Evolutionary conservation across 2,113 vertebrate species (phyloP).

Genomic region (Equus przewalskii): DNA sequence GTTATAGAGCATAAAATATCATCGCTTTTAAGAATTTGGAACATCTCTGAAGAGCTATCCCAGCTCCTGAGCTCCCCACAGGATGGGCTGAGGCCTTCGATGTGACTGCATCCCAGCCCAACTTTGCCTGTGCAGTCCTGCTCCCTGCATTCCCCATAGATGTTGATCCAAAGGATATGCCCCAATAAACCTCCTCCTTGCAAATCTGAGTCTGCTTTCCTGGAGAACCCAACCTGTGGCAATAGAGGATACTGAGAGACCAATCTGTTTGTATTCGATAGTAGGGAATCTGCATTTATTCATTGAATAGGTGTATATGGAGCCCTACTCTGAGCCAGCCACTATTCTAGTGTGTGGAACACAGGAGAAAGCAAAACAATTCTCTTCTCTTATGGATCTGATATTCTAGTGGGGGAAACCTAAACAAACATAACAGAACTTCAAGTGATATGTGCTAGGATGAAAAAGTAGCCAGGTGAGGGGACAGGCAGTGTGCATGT

Average conservation of each 20-base stretch:
- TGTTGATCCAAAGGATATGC: not conserved
- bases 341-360: not conserved
- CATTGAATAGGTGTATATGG: not conserved
- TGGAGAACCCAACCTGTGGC: not conserved
- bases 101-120: not conserved
- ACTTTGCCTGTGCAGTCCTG: accelerated
- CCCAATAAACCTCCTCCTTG: not conserved
- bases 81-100: not conserved
- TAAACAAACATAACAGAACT: not conserved
- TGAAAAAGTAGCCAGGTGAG: not conserved
- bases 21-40: not conserved
- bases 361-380: not conserved
- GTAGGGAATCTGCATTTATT: not conserved
- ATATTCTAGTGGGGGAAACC: not conserved
- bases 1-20: not conserved
- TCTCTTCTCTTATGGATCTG: not conserved
- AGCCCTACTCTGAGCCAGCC: not conserved
- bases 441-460: not conserved
- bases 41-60: not conserved
- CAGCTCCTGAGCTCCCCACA: not conserved
- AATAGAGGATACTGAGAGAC: not conserved
- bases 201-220: not conserved
- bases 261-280: not conserved
- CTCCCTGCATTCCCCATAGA: not conserved
- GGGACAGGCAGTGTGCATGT: not conserved